These are phyloP conservation scores for Proctacanthus coquilletti DNA, from an alignment of 1,140 invertebrate genomes.

Conservation along the genomic window DNA sequence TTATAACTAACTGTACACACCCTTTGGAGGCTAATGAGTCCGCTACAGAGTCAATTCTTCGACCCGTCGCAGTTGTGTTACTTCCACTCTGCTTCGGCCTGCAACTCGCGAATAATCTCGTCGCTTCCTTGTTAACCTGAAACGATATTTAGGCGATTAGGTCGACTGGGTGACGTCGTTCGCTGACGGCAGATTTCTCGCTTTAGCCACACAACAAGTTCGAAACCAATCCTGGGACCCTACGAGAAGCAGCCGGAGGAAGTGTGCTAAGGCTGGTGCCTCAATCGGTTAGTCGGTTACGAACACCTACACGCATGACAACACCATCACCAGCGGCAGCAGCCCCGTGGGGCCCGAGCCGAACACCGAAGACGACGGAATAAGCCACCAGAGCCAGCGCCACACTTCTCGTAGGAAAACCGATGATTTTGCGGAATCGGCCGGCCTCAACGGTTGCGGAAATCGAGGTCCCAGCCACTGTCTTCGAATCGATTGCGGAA, in stretches of 20 bases:
- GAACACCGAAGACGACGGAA: background rate
- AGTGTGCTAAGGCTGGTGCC: background rate
- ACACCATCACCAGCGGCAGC: background rate
- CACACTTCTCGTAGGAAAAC: background rate
- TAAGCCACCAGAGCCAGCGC: background rate
- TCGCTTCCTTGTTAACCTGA: background rate
- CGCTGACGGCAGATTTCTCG: too few species aligned
- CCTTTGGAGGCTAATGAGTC: slow-evolving; percentile 6
- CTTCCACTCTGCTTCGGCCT: background rate
- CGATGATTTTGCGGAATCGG: background rate
- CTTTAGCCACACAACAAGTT: background rate
- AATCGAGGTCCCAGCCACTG: background rate
- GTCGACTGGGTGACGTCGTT: too few species aligned
- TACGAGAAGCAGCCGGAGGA: background rate
- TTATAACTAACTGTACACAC: slow-evolving; percentile 5
- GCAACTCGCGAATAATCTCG: background rate
- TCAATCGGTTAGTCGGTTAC: background rate
- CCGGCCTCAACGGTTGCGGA: too few species aligned
- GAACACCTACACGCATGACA: background rate
- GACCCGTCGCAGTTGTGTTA: background rate
- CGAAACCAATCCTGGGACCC: background rate
- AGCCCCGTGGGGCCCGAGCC: too few species aligned
- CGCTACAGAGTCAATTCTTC: slow-evolving; percentile 2
- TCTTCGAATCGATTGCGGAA: background rate
- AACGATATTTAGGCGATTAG: too few species aligned